phyloP scores from a whole-genome alignment of 2,797 vertebrate genomes.

The Caiman crocodilus region DNA sequence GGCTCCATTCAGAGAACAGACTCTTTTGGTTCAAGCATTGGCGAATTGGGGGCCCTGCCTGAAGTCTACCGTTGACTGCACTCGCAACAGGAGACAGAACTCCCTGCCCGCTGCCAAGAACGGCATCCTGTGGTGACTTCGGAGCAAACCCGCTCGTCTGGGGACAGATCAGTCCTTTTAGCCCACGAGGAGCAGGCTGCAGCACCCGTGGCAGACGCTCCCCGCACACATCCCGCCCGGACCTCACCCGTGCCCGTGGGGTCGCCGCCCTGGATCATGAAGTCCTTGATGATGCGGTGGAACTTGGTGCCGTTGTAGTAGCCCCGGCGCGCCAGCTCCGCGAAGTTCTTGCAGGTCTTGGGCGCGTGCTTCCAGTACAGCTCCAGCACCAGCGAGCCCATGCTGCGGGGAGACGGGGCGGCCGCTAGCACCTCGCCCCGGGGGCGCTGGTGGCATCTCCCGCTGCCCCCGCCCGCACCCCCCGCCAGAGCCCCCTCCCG shows the following conservation, averaged over 20 bases:
- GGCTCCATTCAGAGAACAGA: too few species aligned
- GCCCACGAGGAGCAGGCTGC: neutral
- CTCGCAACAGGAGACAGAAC: too few species aligned
- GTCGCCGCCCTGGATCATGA: slow-evolving; percentile 96
- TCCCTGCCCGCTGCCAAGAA: too few species aligned
- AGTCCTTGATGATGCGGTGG: slow-evolving; percentile 94
- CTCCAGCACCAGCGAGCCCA: slow-evolving; percentile 90
- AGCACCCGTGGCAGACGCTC: neutral
- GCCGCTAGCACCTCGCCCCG: neutral
- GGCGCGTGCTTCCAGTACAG: slow-evolving; percentile 95
- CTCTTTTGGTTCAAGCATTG: too few species aligned
- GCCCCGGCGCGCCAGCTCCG: slow-evolving; percentile 90
- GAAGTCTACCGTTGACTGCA: too few species aligned
- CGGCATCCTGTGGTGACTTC: too few species aligned
- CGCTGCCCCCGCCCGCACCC: neutral
- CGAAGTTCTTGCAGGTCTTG: slow-evolving; percentile 94
- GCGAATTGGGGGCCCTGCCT: too few species aligned
- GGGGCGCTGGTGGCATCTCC: too few species aligned
- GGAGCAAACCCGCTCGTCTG: too few species aligned
- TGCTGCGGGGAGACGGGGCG: slow-evolving; percentile 76
- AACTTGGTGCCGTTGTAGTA: slow-evolving; percentile 96
- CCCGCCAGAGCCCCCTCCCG: neutral
- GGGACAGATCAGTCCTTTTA: too few species aligned
- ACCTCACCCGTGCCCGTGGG: slow-evolving; percentile 90
- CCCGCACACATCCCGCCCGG: too few species aligned